phyloP scores from a whole-genome alignment of 2,113 vertebrate species.

The Platysteira castanea region DNA sequence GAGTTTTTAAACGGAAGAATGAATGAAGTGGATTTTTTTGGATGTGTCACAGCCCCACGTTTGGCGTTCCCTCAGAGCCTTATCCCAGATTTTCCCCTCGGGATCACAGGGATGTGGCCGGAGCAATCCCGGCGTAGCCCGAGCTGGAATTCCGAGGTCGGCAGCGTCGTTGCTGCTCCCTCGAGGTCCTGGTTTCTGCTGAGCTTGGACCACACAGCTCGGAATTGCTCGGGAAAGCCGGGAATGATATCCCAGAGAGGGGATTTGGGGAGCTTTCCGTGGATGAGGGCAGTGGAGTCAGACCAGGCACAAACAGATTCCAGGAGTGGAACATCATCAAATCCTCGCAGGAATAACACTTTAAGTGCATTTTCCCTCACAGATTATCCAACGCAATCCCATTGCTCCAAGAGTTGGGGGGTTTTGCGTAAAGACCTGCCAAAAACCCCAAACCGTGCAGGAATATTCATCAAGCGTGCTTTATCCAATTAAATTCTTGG shows the following conservation, averaged over 20 bases:
- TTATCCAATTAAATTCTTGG: background rate
- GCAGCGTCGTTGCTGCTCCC: background rate
- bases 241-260: background rate
- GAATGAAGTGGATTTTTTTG: background rate
- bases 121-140: background rate
- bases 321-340: background rate
- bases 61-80: background rate
- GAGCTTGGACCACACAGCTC: background rate
- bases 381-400: background rate
- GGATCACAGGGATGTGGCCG: background rate
- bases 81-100: background rate
- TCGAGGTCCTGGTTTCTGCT: background rate
- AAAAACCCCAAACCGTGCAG: accelerated
- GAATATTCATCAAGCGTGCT: background rate
- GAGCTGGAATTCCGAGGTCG: background rate
- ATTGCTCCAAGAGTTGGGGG: accelerated
- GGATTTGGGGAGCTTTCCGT: background rate
- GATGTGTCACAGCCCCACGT: background rate
- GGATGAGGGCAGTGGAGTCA: background rate
- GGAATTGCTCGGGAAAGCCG: background rate
- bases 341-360: background rate
- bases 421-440: background rate
- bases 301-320: background rate
- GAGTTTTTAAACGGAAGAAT: background rate
- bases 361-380: background rate